These are phyloP conservation scores for Zaprionus africanus DNA, from an alignment of 1,140 invertebrate genomes.

Conservation along the genomic window DNA sequence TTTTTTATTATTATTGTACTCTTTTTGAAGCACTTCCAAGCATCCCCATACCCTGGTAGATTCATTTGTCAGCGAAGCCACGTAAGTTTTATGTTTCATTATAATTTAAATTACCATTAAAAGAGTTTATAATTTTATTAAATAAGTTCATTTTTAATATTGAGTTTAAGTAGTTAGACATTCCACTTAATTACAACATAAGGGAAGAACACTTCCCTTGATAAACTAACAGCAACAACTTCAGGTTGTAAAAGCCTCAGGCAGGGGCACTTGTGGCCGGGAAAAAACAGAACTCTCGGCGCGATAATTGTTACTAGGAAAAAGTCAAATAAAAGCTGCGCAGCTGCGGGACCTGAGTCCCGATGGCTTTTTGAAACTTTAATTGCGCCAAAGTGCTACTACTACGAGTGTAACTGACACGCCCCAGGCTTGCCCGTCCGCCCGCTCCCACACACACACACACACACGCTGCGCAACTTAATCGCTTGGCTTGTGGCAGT, in stretches of 20 bases:
- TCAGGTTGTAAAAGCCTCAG: slow-evolving; percentile 7
- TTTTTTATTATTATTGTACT: slow-evolving; percentile 9
- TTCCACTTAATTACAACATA: neutral
- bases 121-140: slow-evolving; percentile 4
- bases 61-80: slow-evolving; percentile 76
- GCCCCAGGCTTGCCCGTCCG: neutral
- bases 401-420: slow-evolving; percentile 17
- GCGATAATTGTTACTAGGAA: slow-evolving; percentile 47
- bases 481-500: slow-evolving; percentile 33
- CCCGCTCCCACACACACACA: slow-evolving; percentile 11
- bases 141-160: slow-evolving; percentile 16
- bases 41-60: slow-evolving; percentile 71
- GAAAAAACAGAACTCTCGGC: slow-evolving; percentile 25
- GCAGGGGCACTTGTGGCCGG: slow-evolving; percentile 19
- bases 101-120: slow-evolving; percentile 8
- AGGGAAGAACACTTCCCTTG: slow-evolving; percentile 35
- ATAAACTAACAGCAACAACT: slow-evolving; percentile 17
- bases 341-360: slow-evolving; percentile 28
- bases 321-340: slow-evolving; percentile 54
- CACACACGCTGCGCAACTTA: slow-evolving; percentile 26
- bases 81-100: slow-evolving; percentile 66
- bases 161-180: neutral
- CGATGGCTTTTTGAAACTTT: slow-evolving; percentile 58
- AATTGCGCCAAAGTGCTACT: slow-evolving; percentile 58
- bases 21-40: slow-evolving; percentile 57